These are phyloP conservation scores for Dryomyza anilis DNA, from an alignment of 2,888 invertebrate species.

Conservation along the genomic window DNA sequence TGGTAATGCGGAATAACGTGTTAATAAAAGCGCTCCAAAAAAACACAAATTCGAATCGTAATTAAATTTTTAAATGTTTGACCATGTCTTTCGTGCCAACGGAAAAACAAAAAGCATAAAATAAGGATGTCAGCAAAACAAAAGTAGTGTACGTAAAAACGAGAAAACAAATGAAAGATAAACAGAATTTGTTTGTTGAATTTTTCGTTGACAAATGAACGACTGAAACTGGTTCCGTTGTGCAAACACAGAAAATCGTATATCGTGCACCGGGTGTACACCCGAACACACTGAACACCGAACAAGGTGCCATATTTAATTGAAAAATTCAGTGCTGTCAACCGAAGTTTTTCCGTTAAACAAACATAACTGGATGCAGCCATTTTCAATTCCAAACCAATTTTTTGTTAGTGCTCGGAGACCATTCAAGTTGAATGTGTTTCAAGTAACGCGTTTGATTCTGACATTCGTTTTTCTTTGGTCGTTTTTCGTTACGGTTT, in stretches of 20 bases:
- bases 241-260: too few species aligned
- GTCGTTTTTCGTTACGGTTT: not conserved
- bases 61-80: not conserved
- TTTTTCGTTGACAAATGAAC: slow-evolving; percentile 3
- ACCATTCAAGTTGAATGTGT: not conserved
- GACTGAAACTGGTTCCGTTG: not conserved
- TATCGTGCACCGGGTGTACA: too few species aligned
- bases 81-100: not conserved
- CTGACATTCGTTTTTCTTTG: too few species aligned
- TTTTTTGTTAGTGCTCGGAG: not conserved
- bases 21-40: too few species aligned
- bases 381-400: not conserved
- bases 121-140: not conserved
- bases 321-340: slow-evolving; percentile 11
- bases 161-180: not conserved
- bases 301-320: slow-evolving; percentile 14
- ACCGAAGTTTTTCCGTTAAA: too few species aligned
- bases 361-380: too few species aligned
- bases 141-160: not conserved
- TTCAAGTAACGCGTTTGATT: slow-evolving; percentile 1
- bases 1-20: too few species aligned
- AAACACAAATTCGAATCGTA: too few species aligned
- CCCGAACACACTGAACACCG: not conserved
- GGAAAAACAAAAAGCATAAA: not conserved
- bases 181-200: slow-evolving; percentile 4